Base-by-base conservation (phyloP, 1,140 invertebrate species). In the Solen grandis region DNA sequence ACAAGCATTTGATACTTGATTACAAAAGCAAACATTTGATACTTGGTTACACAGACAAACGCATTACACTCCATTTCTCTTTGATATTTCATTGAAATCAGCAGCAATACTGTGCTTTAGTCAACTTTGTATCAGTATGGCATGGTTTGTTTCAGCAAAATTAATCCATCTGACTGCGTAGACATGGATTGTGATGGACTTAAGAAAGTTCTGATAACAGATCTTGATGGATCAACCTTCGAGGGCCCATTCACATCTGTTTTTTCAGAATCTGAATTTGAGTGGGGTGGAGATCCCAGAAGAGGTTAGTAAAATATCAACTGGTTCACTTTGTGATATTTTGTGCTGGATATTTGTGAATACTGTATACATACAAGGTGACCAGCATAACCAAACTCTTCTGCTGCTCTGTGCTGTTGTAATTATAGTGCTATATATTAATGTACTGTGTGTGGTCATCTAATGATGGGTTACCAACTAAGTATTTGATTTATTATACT, bases 171-270 rank as follows among this genome's bases (percentile, higher is more conserved):
- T 5, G 89, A 90, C 60, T 90, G 88, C 69, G 88, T 90, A 5
- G 90, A 91, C 76, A 91, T 91, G 90, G 88, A 88, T 55, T 91
- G 90, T 86, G 90, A 91, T 76, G 90, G 57, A 1, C 50, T 85
- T 66, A 90, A 90, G 72, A 91, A 91, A 57, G 65, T 50, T 31
- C 27, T 91, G 27, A 29, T 91, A 0, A 69, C 46, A 16, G 90
- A 91, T 70, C 16, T 54, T n/a, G 90, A 91, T 77, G 90, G 88
- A 0, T 76, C 85, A 10, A 76, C 89, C 29, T 79, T 91, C 5
- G 83, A 85, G 2, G 77, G 77, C 2, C 2, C 31, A 14, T 33
- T 38, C 0, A 84, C 83, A 19, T 57, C 76, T 22, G 70, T 86
- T 5, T 60, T 91, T 5, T 76, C 89, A 16, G 57, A 87, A 29